Conservation (phyloP, 2,113 vertebrate species). For the Rhagologus leucostigma region DNA sequence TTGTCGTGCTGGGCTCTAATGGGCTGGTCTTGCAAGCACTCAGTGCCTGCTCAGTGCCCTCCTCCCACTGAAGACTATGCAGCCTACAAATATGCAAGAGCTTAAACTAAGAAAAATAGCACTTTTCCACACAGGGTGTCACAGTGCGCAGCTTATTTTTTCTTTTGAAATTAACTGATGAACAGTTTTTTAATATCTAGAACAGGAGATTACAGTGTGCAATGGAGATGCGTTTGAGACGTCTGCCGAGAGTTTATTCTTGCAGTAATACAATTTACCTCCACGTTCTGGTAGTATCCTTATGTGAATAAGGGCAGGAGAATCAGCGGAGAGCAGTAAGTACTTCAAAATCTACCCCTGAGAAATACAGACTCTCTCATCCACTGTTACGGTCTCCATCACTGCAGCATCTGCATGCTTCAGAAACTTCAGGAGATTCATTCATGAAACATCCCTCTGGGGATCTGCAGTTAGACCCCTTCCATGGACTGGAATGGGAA, state of each 20-base stretch:
- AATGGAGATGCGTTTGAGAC: not conserved
- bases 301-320: not conserved
- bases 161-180: not conserved
- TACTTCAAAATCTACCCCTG: not conserved
- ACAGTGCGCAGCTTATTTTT: not conserved
- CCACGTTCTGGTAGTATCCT: not conserved
- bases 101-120: not conserved
- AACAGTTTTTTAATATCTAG: not conserved
- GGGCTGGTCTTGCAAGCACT: not conserved
- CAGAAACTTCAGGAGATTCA: not conserved
- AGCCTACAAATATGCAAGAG: not conserved
- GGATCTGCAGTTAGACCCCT: not conserved
- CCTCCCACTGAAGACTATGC: not conserved
- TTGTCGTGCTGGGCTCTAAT: not conserved
- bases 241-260: not conserved
- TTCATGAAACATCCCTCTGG: not conserved
- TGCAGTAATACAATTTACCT: not conserved
- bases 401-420: not conserved
- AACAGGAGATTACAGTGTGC: not conserved
- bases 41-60: not conserved
- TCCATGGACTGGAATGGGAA: accelerated
- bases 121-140: not conserved
- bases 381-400: not conserved
- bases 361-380: not conserved
- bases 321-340: not conserved